Evolutionary conservation across 2,888 invertebrate species (phyloP).

Genomic region (Epirrhoe tristata): DNA sequence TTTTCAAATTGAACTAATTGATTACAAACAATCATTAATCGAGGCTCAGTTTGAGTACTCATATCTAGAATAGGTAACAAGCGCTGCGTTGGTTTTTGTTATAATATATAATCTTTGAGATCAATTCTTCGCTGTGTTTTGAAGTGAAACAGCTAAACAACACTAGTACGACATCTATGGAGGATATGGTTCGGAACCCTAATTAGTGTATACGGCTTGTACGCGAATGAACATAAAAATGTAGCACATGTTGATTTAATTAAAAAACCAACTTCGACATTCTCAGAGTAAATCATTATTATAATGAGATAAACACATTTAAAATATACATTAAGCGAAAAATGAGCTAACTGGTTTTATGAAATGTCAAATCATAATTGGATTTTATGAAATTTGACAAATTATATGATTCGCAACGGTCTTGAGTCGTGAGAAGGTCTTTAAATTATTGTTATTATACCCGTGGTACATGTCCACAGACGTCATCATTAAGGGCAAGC

Average conservation of each 20-base stretch:
- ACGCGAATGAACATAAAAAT: constrained; percentile 34
- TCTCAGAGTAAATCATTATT: constrained; percentile 34
- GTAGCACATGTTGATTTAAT: constrained; percentile 36
- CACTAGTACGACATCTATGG: constrained; percentile 22
- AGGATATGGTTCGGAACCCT: constrained; percentile 27
- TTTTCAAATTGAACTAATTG: no score
- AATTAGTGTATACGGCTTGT: constrained; percentile 32
- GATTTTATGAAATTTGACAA: constrained; percentile 22
- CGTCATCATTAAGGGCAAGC: constrained; percentile 65
- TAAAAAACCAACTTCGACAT: constrained; percentile 25
- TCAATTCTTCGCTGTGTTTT: not conserved
- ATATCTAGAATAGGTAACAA: no score
- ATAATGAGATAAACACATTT: constrained; percentile 34
- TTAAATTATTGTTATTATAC: constrained; percentile 51
- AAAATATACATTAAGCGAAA: constrained; percentile 15
- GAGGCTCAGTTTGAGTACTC: no score
- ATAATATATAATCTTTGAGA: no score
- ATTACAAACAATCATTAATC: no score
- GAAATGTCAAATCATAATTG: constrained; percentile 32
- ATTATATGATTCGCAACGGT: constrained; percentile 20
- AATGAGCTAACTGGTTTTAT: constrained; percentile 15
- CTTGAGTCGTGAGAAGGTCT: constrained; percentile 36
- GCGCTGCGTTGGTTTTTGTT: no score
- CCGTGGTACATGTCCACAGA: constrained; percentile 57
- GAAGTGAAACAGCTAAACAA: not conserved